These are phyloP conservation scores for human DNA, from an alignment of 2,113 vertebrate species.

Conservation along the genomic window DNA sequence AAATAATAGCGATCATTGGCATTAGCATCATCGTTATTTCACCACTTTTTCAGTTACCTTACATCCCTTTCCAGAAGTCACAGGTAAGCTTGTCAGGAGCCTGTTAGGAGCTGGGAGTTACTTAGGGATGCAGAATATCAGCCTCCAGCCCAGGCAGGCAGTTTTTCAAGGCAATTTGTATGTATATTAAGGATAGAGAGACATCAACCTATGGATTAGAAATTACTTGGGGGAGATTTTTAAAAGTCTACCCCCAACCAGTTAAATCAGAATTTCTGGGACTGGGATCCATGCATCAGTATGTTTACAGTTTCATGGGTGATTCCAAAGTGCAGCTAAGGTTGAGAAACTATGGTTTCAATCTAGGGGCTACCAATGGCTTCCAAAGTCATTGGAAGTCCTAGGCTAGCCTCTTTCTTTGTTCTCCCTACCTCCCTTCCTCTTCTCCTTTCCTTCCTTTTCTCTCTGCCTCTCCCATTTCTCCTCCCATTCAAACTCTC, in stretches of 20 bases:
- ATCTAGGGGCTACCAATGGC: background rate
- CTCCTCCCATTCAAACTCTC: background rate
- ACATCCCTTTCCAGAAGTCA: background rate
- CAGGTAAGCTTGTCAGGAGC: background rate
- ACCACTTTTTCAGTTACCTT: background rate
- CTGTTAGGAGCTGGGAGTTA: background rate
- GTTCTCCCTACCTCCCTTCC: background rate
- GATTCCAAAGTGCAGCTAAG: background rate
- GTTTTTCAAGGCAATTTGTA: background rate
- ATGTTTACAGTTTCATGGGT: background rate
- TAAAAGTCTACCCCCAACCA: background rate
- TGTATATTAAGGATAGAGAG: background rate
- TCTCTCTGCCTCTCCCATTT: background rate
- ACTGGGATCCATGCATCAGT: background rate
- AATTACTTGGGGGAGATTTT: background rate
- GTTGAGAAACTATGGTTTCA: background rate
- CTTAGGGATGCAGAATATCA: background rate
- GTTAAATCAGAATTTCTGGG: background rate
- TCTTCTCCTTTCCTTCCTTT: no score
- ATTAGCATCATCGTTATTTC: background rate
- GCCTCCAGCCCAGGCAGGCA: background rate
- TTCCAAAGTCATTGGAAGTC: background rate
- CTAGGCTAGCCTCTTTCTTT: background rate
- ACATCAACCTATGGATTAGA: background rate
- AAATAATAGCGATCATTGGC: background rate